Base-by-base conservation (phyloP, 2,888 invertebrate genomes). In the Epinotia ramella region DNA sequence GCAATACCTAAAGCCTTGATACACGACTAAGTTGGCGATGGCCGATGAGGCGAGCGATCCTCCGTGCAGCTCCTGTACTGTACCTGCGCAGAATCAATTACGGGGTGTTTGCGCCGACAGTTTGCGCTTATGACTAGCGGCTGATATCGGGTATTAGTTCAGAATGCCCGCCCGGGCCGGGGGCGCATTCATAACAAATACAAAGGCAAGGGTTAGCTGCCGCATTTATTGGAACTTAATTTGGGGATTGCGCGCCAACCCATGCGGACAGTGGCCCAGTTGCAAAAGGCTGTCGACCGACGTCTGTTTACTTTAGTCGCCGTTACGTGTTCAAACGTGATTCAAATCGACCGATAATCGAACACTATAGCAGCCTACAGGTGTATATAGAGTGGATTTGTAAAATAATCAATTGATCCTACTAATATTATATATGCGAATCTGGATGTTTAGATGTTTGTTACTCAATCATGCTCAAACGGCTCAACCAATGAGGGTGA, bases 41-140 rank as follows among this genome's bases (percentile, higher is more conserved):
- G 28, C 0, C 53, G 28, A 46, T 20, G 46, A 73, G 24, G 59
- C 13, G 16, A n/a, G 2, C 4, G 9, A 44, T 53, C 59, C 57
- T 4, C 9, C 65, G 5, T 11, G 33, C 33, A 9, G 12, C 63
- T 33, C 71, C 46, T 57, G n/a, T 28, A n/a, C 28, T 62, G n/a
- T 66, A 71, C 75, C 75, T 70, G 71, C 76, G 72, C 71, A 72
- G 76, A 72, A 76, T 76, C 76, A 76, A 76, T 72, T 72, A 67
- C 76, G 66, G 59, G 65, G 66, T 76, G 76, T 72, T 76, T 76
- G 72, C 72, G 72, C 66, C 60, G 66, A 6, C 71, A 66, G 75
- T 66, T 66, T 71, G 75, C 71, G 75, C 65, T 66, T 70, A 63
- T 65, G 65, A 75, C 70, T 75, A 75, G 70, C 59, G 75, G 70